These are phyloP conservation scores for Eupithecia vulgata DNA, from an alignment of 2,888 invertebrate genomes.

Conservation along the genomic window DNA sequence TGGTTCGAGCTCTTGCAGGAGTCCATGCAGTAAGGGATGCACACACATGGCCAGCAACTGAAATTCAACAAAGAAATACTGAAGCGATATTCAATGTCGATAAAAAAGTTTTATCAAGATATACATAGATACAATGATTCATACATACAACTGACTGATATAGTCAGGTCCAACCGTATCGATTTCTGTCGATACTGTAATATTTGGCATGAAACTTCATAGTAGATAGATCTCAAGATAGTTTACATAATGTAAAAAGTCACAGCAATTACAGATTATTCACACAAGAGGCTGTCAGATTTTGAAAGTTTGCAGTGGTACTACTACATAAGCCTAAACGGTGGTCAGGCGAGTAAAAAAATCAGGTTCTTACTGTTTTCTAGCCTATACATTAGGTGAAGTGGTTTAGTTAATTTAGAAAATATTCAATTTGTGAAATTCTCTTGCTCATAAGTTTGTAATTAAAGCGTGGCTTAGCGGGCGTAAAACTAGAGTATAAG, in stretches of 20 bases:
- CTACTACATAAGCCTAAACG: too few relatives aligned
- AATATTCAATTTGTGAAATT: too few relatives aligned
- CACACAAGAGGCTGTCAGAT: neutral
- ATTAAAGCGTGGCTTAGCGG: too few relatives aligned
- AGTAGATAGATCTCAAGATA: neutral
- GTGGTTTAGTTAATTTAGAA: too few relatives aligned
- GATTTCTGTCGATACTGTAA: neutral
- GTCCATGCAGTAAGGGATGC: slow-evolving; percentile 63
- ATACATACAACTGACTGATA: neutral
- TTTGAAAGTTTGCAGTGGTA: too few relatives aligned
- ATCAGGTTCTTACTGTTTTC: too few relatives aligned
- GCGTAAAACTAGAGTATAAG: too few relatives aligned
- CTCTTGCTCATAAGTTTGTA: too few relatives aligned
- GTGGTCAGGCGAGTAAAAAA: too few relatives aligned
- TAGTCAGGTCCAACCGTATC: neutral
- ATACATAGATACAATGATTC: neutral
- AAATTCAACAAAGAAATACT: slow-evolving; percentile 1
- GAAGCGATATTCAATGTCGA: neutral
- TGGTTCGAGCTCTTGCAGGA: slow-evolving; percentile 83
- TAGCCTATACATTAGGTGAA: too few relatives aligned
- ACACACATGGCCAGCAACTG: slow-evolving; percentile 48
- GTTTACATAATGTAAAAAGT: too few relatives aligned
- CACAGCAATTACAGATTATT: too few relatives aligned
- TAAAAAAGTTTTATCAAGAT: neutral
- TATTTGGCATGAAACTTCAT: neutral